Percentiles rank a stretch among this genome's conserved stretches.
phyloP scores from a whole-genome alignment of 2,113 vertebrate genomes.

The Scartelaos histophorus region DNA sequence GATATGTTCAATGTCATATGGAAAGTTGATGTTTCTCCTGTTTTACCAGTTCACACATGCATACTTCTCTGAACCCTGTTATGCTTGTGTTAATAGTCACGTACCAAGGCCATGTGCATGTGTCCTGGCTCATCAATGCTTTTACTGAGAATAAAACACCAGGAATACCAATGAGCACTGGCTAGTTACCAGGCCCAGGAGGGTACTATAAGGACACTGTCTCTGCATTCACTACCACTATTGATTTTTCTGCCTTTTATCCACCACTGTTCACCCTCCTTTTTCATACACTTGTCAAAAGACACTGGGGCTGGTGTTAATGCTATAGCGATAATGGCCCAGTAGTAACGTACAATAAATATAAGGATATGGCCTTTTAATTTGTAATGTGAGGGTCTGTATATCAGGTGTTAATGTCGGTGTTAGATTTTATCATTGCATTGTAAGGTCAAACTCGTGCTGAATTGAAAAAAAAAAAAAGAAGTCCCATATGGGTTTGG shows the following conservation, averaged over 20 bases:
- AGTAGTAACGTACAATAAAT: not conserved
- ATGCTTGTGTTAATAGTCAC: constrained; percentile 25
- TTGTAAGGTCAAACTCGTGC: not conserved
- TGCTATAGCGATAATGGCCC: not conserved
- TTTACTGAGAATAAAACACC: constrained; percentile 32
- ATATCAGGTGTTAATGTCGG: not conserved
- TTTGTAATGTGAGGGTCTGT: not conserved
- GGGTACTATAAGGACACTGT: constrained; percentile 37
- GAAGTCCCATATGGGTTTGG: constrained; percentile 15
- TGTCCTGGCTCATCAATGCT: constrained; percentile 50
- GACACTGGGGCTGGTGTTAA: not conserved
- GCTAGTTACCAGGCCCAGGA: constrained; percentile 31
- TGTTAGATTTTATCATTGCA: not conserved
- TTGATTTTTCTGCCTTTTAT: constrained; percentile 33
- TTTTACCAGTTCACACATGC: not conserved
- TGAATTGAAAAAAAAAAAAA: not conserved
- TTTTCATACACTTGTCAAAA: constrained; percentile 1
- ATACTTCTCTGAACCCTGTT: constrained; percentile 16
- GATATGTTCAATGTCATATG: no score
- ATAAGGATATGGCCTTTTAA: not conserved
- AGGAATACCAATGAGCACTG: constrained; percentile 51
- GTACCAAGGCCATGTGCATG: constrained; percentile 44
- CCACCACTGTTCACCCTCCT: not conserved
- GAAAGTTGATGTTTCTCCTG: not conserved
- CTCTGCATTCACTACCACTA: constrained; percentile 9